Conservation (phyloP, 2,113 vertebrate species). For the Micronycteris hirsuta region DNA sequence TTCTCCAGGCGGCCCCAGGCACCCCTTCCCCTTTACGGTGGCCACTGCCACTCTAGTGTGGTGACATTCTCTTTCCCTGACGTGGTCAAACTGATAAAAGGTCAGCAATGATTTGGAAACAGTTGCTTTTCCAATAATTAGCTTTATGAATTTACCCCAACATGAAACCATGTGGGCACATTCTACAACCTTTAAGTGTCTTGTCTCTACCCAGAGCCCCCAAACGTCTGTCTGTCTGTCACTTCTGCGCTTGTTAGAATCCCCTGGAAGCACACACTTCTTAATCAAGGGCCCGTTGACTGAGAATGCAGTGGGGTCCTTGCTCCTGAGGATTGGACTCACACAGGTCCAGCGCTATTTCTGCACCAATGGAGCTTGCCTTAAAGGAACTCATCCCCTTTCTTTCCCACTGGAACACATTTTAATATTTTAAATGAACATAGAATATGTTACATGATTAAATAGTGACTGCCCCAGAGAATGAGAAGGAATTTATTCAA, state of each 20-base stretch:
- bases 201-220: background rate
- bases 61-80: background rate
- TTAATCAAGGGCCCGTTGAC: background rate
- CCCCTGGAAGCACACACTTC: background rate
- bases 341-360: background rate
- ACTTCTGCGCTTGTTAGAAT: background rate
- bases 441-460: conserved; percentile 27
- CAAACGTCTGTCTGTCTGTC: background rate
- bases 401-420: background rate
- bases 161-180: background rate
- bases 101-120: background rate
- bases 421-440: conserved; percentile 19
- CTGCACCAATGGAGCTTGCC: background rate
- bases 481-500: background rate
- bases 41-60: background rate
- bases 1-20: background rate
- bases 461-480: background rate
- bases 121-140: background rate
- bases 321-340: background rate
- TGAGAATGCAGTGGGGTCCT: background rate
- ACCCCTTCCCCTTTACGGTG: background rate
- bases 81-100: background rate
- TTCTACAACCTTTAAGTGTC: background rate
- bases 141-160: background rate
- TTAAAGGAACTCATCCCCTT: background rate